Evolutionary conservation across 37 sponge, comb jelly and placozoan genomes (phyloP), one percentile per base, ranked within the genome.

Genomic region (Aplysina aerophoba): DNA sequence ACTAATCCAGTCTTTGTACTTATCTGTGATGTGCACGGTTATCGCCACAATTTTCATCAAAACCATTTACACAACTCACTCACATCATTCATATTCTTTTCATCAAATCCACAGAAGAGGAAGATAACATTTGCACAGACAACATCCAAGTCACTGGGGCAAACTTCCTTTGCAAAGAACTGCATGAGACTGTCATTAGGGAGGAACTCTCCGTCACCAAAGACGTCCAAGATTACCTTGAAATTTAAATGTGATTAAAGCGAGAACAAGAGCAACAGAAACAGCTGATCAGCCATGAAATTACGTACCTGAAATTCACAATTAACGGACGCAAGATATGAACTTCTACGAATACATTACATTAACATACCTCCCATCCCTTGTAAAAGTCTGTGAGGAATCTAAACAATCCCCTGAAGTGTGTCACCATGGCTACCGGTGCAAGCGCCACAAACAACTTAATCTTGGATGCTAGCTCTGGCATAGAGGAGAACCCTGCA

Each of bases 101-200:
- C 15, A 62, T 92, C 95, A 54, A 88, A 92, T 13, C 93, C 95
- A 44, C 92, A 95, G 35, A 96, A 87, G 22, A 93, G 84, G 68
- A 96, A 96, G 0, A 96, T 63, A 36, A 91, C 86, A 54, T 93
- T 38, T 31, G 73, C 90, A 89, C 97, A 96, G 15, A 93, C 82
- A 8, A 35, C 81, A 0, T 88, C 74, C 0, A 86, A 11, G 12
- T 22, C 62, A 0, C 27, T 36, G 30, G 61, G 37, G 82, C 97
- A 96, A 3, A 96, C 39, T 6, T 81, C 5, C 44, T 85, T 55
- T 0, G 84, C 92, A 15, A 87, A 57, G 27, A 68, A 57, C 4
- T 87, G 63, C 8, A 93, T 50, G 6, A 96, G 56, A 14, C 24
- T 36, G 12, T 88, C 64, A 57, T 85, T 87, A 24, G 94, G 97